Percentiles rank a stretch among this genome's conserved stretches.
Conservation (phyloP, 2,888 invertebrate genomes). For the Amitus sp. region DNA sequence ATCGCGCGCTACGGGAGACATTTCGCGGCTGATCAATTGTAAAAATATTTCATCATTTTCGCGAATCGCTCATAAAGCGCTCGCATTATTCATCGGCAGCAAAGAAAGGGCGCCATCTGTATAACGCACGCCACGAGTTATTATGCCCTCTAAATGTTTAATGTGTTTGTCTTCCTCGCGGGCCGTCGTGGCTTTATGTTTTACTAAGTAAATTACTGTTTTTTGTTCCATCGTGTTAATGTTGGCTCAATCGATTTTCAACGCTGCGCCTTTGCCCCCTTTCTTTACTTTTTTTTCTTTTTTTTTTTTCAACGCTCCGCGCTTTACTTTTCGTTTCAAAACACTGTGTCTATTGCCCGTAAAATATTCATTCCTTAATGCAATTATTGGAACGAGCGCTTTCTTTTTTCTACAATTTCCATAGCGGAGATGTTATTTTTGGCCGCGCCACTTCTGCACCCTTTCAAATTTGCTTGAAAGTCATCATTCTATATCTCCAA, state of each 20-base stretch:
- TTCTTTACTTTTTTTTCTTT: constrained; percentile 27
- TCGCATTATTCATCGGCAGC: constrained; percentile 64
- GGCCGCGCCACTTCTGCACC: not conserved
- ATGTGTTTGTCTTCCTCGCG: constrained; percentile 66
- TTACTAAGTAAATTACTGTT: constrained; percentile 66
- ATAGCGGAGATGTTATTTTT: no score
- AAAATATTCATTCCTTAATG: not conserved
- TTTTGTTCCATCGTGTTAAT: constrained; percentile 57
- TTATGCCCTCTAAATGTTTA: constrained; percentile 66
- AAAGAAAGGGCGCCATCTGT: constrained; percentile 62
- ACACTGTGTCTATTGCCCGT: not conserved
- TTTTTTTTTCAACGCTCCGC: constrained; percentile 26
- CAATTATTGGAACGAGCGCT: not conserved
- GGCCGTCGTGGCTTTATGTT: constrained; percentile 63
- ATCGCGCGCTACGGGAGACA: constrained; percentile 7
- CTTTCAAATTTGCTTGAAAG: not conserved
- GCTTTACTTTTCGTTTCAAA: constrained; percentile 29
- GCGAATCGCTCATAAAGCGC: constrained; percentile 48
- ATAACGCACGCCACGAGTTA: constrained; percentile 64
- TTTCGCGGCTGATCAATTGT: constrained; percentile 29
- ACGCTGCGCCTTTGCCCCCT: constrained; percentile 42
- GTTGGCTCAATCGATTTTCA: constrained; percentile 64
- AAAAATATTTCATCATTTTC: constrained; percentile 39
- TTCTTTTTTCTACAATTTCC: not conserved
- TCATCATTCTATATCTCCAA: constrained; percentile 33